phyloP scores from a whole-genome alignment of 2,888 invertebrate genomes.

The Atrina japonica region DNA sequence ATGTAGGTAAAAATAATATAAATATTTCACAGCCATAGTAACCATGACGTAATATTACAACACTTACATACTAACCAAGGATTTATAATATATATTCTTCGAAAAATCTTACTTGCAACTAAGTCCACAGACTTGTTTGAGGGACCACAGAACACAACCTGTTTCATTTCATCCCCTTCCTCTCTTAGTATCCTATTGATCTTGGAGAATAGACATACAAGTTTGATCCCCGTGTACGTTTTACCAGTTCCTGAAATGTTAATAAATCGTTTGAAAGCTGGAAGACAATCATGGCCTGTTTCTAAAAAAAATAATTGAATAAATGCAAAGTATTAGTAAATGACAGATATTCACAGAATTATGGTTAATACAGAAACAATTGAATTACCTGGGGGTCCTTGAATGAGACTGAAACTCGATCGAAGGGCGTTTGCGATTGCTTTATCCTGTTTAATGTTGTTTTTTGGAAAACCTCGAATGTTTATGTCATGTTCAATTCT shows the following conservation, averaged over 20 bases:
- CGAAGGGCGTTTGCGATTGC: slow-evolving; percentile 49
- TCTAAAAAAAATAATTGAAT: no score
- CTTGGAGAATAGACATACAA: slow-evolving; percentile 64
- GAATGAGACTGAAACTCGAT: slow-evolving; percentile 49
- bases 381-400: slow-evolving; percentile 58
- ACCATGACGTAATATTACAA: no score
- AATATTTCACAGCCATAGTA: no score
- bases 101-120: slow-evolving; percentile 70
- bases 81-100: no score
- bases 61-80: no score
- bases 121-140: slow-evolving; percentile 77
- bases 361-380: no score
- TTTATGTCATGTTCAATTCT: slow-evolving; percentile 24
- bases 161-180: slow-evolving; percentile 51
- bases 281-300: no score
- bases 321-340: no score
- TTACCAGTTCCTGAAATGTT: slow-evolving; percentile 72
- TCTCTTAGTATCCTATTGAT: slow-evolving; percentile 48
- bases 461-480: slow-evolving; percentile 10
- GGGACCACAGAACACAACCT: slow-evolving; percentile 76
- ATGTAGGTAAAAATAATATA: no score
- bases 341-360: no score
- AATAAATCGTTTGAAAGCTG: neutral
- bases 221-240: slow-evolving; percentile 70
- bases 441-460: slow-evolving; percentile 46